Conservation (phyloP, 2,888 invertebrate species). For the Leptodirus hochenwartii region DNA sequence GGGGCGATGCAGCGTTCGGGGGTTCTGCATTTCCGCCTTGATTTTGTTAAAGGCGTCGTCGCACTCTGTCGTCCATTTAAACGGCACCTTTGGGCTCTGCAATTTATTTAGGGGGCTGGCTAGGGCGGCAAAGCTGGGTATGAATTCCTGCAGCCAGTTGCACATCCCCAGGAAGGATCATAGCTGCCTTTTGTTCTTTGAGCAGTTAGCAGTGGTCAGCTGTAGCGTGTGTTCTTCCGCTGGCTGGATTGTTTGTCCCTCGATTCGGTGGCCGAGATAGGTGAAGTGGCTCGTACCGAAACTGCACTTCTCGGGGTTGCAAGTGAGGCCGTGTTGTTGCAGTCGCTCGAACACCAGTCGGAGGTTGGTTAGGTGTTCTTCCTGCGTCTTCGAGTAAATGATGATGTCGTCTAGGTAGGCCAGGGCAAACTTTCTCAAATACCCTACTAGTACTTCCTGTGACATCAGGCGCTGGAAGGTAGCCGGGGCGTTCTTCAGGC, state of each 20-base stretch:
- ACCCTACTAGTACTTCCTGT: slow-evolving; percentile 13
- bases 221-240: slow-evolving; percentile 9
- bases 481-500: slow-evolving; percentile 15
- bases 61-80: no score
- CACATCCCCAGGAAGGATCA: slow-evolving; percentile 12
- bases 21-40: no score
- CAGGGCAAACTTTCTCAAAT: slow-evolving; percentile 10
- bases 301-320: slow-evolving; percentile 10
- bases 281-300: slow-evolving; percentile 9
- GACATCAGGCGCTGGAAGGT: slow-evolving; percentile 18
- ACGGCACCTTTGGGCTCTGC: no score
- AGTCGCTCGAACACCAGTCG: slow-evolving; percentile 12
- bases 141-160: slow-evolving; percentile 10
- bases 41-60: no score
- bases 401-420: slow-evolving; percentile 19
- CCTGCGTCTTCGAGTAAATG: slow-evolving; percentile 8
- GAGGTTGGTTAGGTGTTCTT: slow-evolving; percentile 13
- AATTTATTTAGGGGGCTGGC: no score
- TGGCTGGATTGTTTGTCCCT: slow-evolving; percentile 10
- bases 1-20: no score
- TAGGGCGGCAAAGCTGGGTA: slow-evolving; percentile 5
- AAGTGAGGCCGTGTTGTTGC: slow-evolving; percentile 9
- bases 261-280: slow-evolving; percentile 11
- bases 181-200: slow-evolving; percentile 10
- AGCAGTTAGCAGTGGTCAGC: slow-evolving; percentile 5